phyloP scores from a whole-genome alignment of 2,797 vertebrate species.

The Adrianichthys oophorus region DNA sequence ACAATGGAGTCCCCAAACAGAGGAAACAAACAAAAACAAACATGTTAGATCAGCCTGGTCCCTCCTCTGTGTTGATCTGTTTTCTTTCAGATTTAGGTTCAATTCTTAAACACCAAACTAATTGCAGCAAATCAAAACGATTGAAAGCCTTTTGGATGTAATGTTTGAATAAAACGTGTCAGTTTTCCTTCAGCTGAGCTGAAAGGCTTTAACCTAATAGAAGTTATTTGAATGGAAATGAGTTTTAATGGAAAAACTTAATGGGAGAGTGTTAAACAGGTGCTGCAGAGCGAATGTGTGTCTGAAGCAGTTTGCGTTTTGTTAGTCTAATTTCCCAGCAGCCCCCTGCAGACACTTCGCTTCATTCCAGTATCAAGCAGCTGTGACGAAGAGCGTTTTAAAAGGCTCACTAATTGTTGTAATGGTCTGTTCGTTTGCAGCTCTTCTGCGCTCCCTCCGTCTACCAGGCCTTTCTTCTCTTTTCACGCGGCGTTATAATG shows the following conservation, averaged over 20 bases:
- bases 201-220: constrained; percentile 32
- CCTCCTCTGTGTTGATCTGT: too few relatives aligned
- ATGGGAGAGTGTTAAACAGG: constrained; percentile 23
- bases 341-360: constrained; percentile 58
- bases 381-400: constrained; percentile 62
- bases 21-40: too few relatives aligned
- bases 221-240: constrained; percentile 40
- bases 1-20: too few relatives aligned
- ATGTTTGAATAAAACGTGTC: too few relatives aligned
- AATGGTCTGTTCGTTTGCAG: constrained; percentile 61
- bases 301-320: constrained; percentile 41
- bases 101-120: too few relatives aligned
- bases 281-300: constrained; percentile 52
- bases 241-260: constrained; percentile 6
- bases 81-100: too few relatives aligned
- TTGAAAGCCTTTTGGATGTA: too few relatives aligned
- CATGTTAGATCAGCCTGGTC: too few relatives aligned
- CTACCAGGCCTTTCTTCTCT: constrained; percentile 52
- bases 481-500: constrained; percentile 63
- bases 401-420: constrained; percentile 71
- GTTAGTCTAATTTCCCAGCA: constrained; percentile 65
- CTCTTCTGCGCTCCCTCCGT: constrained; percentile 25
- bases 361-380: constrained; percentile 76
- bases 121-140: too few relatives aligned
- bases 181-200: too few relatives aligned